A percentile compares a stretch with the other conserved stretches of the same genome.
These are phyloP conservation scores for Phyllostomus hastatus DNA, from an alignment of 2,113 vertebrate species.

Conservation along the genomic window DNA sequence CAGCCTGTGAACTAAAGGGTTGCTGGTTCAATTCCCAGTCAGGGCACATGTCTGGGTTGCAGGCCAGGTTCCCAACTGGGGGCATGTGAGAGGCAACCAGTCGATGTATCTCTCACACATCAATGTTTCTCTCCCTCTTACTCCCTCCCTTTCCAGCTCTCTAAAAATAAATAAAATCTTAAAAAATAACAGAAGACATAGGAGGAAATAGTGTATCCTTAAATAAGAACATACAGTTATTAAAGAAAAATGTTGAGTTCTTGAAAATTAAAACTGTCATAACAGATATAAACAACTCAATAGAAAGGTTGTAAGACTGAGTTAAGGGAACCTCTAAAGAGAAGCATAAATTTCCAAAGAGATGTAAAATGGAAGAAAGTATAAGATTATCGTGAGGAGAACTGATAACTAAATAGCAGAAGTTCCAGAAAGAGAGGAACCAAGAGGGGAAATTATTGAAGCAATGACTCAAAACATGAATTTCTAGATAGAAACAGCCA, in stretches of 20 bases:
- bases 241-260: slow-evolving; percentile 33
- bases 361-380: background rate
- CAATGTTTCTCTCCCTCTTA: too few species aligned
- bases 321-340: background rate
- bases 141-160: too few species aligned
- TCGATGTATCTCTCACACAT: too few species aligned
- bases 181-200: background rate
- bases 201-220: background rate
- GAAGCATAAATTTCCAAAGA: background rate
- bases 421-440: background rate
- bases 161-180: too few species aligned
- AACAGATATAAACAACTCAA: slow-evolving; percentile 2
- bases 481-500: background rate
- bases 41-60: too few species aligned
- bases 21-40: too few species aligned
- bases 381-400: background rate
- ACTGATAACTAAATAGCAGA: background rate
- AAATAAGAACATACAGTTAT: background rate
- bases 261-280: slow-evolving; percentile 15
- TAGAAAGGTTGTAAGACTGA: background rate
- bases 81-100: too few species aligned
- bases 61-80: too few species aligned
- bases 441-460: background rate
- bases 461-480: background rate
- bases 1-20: too few species aligned